A percentile compares a stretch with the other conserved stretches of the same genome.
These are phyloP conservation scores for Drosophila serrata DNA, from an alignment of 1,140 invertebrate genomes.

Conservation along the genomic window DNA sequence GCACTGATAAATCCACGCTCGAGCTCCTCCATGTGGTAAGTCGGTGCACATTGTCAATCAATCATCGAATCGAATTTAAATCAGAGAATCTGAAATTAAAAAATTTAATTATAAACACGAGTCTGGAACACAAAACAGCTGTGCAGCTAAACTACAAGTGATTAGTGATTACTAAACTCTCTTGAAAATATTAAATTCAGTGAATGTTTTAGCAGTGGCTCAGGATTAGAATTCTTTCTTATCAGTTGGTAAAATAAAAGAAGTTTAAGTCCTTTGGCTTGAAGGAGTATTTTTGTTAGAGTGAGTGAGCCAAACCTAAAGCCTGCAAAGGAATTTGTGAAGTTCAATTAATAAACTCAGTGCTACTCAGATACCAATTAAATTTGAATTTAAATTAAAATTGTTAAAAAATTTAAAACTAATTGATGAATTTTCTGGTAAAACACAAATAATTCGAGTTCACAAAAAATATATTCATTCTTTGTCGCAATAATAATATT, in stretches of 20 bases:
- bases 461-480: no score
- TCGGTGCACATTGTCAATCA: constrained; percentile 15
- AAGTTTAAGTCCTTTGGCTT: not conserved
- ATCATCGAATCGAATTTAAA: not conserved
- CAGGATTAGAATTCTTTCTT: not conserved
- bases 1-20: constrained; percentile 75
- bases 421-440: no score
- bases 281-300: not conserved
- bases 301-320: not conserved
- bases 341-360: not conserved
- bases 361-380: not conserved
- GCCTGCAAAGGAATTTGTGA: not conserved
- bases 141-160: constrained; percentile 10
- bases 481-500: no score
- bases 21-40: constrained; percentile 83
- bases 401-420: no score
- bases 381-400: not conserved
- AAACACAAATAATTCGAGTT: no score
- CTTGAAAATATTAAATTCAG: not conserved
- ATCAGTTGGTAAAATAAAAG: not conserved
- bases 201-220: not conserved
- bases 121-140: constrained; percentile 20
- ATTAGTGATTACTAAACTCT: constrained; percentile 8
- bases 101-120: not conserved
- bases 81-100: not conserved